Evolutionary conservation across 2,888 invertebrate species (phyloP).

Genomic region (Aporophyla nigra): DNA sequence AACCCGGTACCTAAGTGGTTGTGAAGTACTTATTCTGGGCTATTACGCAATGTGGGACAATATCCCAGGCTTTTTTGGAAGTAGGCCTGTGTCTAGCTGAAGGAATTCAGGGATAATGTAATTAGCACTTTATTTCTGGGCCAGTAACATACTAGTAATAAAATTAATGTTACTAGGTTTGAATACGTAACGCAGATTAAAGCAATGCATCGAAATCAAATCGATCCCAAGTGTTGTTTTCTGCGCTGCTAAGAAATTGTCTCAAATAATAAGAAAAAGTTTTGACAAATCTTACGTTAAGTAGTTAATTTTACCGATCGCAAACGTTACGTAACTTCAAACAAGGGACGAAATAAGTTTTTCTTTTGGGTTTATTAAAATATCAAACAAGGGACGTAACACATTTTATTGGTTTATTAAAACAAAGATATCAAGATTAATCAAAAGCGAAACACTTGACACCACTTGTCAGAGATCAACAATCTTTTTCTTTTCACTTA

Average conservation of each 20-base stretch:
- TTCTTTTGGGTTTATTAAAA: constrained; percentile 3
- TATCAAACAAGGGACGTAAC: not conserved
- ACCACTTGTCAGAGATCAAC: constrained; percentile 16
- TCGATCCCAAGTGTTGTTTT: constrained; percentile 13
- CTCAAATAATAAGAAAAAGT: not conserved
- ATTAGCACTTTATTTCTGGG: constrained; percentile 44
- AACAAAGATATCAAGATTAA: constrained; percentile 9
- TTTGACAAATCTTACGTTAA: not conserved
- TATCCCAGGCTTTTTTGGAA: not conserved
- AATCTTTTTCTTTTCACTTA: constrained; percentile 17
- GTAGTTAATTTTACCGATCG: not conserved
- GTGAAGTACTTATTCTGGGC: not conserved
- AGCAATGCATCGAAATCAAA: constrained; percentile 8
- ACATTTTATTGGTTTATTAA: not conserved
- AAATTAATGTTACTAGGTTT: constrained; percentile 52
- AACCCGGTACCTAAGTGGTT: constrained; percentile 20
- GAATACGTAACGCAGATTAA: constrained; percentile 15
- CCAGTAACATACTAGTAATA: constrained; percentile 24
- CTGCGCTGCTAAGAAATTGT: not conserved
- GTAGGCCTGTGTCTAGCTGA: not conserved
- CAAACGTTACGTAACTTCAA: not conserved
- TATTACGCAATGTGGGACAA: constrained; percentile 14
- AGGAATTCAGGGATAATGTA: constrained; percentile 28
- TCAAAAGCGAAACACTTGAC: constrained; percentile 34
- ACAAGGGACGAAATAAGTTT: not conserved